Conservation (phyloP, 2,888 invertebrate species). For the Ophion ellenae region DNA sequence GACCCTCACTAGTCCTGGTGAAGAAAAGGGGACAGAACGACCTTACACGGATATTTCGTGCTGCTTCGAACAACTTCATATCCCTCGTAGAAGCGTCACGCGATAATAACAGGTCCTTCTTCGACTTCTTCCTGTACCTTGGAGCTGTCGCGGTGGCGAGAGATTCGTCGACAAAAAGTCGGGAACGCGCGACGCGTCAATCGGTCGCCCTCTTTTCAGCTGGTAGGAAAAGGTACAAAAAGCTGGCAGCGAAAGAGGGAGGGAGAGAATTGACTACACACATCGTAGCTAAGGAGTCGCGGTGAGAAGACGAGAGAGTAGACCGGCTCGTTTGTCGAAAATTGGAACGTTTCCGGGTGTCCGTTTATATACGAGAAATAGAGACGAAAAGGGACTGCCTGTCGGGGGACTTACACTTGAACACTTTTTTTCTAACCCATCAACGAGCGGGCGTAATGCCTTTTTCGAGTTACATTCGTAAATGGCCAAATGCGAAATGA, state of each 20-base stretch:
- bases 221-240: constrained; percentile 31
- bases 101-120: constrained; percentile 75
- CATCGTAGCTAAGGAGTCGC: constrained; percentile 32
- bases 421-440: constrained; percentile 60
- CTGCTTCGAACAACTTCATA: constrained; percentile 70
- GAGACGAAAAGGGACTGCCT: constrained; percentile 34
- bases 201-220: constrained; percentile 28
- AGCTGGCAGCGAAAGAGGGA: background rate
- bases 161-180: constrained; percentile 69
- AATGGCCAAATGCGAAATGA: constrained; percentile 23
- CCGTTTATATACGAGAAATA: constrained; percentile 19
- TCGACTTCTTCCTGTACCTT: constrained; percentile 12
- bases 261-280: constrained; percentile 27
- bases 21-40: constrained; percentile 52
- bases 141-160: constrained; percentile 18
- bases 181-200: constrained; percentile 60
- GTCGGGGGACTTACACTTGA: constrained; percentile 35
- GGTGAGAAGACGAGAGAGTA: constrained; percentile 50
- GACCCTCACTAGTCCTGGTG: background rate
- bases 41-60: constrained; percentile 51
- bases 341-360: constrained; percentile 72
- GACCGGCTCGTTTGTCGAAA: constrained; percentile 71
- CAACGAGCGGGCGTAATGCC: constrained; percentile 26
- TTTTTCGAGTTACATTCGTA: constrained; percentile 19
- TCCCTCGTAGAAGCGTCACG: constrained; percentile 72